Base-by-base conservation (phyloP, 1,140 invertebrate genomes). In the Drosophila ohnishii region DNA sequence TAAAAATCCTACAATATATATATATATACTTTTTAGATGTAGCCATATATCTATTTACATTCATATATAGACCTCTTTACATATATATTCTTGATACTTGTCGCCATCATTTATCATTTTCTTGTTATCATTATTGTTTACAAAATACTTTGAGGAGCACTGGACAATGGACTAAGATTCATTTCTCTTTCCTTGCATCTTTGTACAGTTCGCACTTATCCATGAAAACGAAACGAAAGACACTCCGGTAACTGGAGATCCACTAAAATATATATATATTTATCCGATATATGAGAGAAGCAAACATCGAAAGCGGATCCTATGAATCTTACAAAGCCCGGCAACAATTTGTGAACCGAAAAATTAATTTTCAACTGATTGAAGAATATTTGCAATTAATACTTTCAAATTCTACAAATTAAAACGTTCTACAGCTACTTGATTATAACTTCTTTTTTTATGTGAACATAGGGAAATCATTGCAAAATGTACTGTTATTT, bases 141-240 rank as follows among this genome's bases (percentile, higher is more conserved):
- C 87, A 90, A 82, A 90, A 90, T 90, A 90, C 87, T 90, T 90
- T 90, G 87, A 90, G 87, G 87, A 90, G 87, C 87, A 90, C 87
- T 90, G 87, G 87, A 90, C 87, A 88, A 53, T 53, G 85, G 83
- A 83, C 82, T 90, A 79, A 87, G 83, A 84, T 89, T 87, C 75
- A 70, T 53, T 70, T 56, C 67, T 56, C 67, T 48, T 69, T 16
- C 65, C 32, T 40, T 62, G 58, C 80, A 42, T 77, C 65, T 72
- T 60, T 78, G 69, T 74, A 81, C 65, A 66, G 59, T 74, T 70
- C 67, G 72, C 79, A 81, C 62, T 64, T 57, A 82, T 83, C 83
- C 83, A 88, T 77, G 47, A 82, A 61, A 80, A 75, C 37, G 50
- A 57, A 63, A 75, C 45, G 35, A 59, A 70, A 47, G 51, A 50